Evolutionary conservation across 2,797 vertebrate genomes (phyloP).

Genomic region (Sparidentex hasta): DNA sequence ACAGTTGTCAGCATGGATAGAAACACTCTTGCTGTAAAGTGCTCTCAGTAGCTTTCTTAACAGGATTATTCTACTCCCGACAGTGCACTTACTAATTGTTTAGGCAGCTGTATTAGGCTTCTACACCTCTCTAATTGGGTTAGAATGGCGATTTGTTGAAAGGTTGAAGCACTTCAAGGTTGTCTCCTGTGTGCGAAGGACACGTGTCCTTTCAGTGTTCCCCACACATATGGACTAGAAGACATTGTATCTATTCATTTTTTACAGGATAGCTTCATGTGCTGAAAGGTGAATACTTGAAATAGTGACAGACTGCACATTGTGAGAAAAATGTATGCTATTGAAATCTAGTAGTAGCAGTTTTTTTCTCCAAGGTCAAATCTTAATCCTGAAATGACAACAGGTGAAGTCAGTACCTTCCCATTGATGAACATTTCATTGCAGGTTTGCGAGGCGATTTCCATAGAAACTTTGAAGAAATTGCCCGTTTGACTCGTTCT

Average conservation of each 20-base stretch:
- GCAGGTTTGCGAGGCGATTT: neutral
- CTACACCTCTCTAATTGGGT: slow-evolving; percentile 69
- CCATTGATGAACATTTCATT: too few relatives aligned
- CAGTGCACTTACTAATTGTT: slow-evolving; percentile 73
- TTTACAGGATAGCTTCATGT: neutral
- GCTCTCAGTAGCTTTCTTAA: slow-evolving; percentile 58
- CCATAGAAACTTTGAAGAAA: neutral
- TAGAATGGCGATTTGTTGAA: slow-evolving; percentile 68
- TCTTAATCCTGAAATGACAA: neutral
- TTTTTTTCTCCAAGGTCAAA: neutral
- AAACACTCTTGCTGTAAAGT: slow-evolving; percentile 47
- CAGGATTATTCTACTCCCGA: slow-evolving; percentile 73
- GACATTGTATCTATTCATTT: neutral
- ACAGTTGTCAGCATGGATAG: slow-evolving; percentile 55
- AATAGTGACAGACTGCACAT: neutral
- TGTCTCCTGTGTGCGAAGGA: slow-evolving; percentile 51
- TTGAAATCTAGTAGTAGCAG: too few relatives aligned
- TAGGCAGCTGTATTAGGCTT: slow-evolving; percentile 59
- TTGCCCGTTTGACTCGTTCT: neutral
- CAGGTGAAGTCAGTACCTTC: neutral
- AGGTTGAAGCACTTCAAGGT: slow-evolving; percentile 70
- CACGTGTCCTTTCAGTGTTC: slow-evolving; percentile 29
- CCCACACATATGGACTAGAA: neutral
- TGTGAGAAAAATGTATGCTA: neutral
- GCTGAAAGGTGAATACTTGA: neutral